These are phyloP conservation scores for Eucera pruinosa DNA, from an alignment of 2,888 invertebrate genomes.

Conservation along the genomic window DNA sequence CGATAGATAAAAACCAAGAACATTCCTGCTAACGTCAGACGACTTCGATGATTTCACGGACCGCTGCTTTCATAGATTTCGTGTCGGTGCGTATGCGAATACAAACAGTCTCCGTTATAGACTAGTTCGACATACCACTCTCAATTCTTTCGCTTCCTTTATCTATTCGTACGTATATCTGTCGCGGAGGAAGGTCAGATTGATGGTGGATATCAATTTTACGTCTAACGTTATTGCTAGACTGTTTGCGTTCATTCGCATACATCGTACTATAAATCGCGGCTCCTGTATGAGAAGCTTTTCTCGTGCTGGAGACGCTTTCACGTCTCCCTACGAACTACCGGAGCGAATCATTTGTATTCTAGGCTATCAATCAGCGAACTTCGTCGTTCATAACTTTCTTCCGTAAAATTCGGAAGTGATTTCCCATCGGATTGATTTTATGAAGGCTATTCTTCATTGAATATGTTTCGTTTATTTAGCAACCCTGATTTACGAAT, in stretches of 20 bases:
- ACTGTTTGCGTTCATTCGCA: conserved; percentile 77
- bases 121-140: conserved; percentile 11
- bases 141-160: conserved; percentile 35
- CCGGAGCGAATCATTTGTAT: conserved; percentile 23
- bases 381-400: neutral
- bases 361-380: conserved; percentile 3
- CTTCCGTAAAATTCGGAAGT: neutral
- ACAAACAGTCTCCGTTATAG: conserved; percentile 44
- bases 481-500: too few species aligned
- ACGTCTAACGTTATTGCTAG: conserved; percentile 76
- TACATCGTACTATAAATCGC: conserved; percentile 76
- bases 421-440: neutral
- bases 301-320: conserved; percentile 45
- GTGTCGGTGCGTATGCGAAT: conserved; percentile 21
- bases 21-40: conserved; percentile 50
- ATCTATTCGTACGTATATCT: conserved; percentile 40
- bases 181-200: conserved; percentile 55
- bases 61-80: conserved; percentile 57
- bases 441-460: neutral
- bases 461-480: too few species aligned
- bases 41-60: conserved; percentile 66
- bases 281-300: conserved; percentile 40
- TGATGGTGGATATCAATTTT: conserved; percentile 76
- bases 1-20: conserved; percentile 43
- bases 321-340: neutral